Base-by-base conservation (phyloP, 2,888 invertebrate genomes). In the Harpalus rufipes region DNA sequence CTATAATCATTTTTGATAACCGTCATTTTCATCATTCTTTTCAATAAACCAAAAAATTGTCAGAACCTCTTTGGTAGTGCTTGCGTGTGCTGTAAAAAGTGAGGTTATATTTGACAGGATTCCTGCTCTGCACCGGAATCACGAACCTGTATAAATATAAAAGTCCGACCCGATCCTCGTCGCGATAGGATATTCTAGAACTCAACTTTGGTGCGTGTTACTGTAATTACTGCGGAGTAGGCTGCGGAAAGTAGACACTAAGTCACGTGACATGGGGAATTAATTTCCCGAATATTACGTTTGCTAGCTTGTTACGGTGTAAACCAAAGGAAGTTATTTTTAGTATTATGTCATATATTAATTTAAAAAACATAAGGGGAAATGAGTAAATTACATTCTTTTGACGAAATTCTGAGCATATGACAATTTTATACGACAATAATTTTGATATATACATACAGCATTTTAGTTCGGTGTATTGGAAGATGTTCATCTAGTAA, bases 141-240 rank as follows among this genome's bases (percentile, higher is more conserved):
- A 72, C 59, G 61, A 59, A 78, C 58, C 32, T 14, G 56, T 58
- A 74, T 44, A 78, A 78, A 78, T 44, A 58, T 58, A 32, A 78
- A 76, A 51, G 44, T 10, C 25, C 8, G 58, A 78, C 58, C 39
- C 14, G 39, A 10, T 74, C 44, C 21, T 39, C 39, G n/a, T 25
- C 25, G 18, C 12, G 58, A 76, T 51, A 32, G 44, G 61, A 61
- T 74, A 41, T 84, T 84, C 83, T 63, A 84, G 83, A 63, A 84
- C 32, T 5, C 32, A 32, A 84, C 63, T 78, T 65, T 56, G 61
- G 65, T 84, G 84, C 84, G 84, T 84, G 84, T 78, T 63, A 7
- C 7, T 21, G 65, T 84, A 84, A 84, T 84, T 84, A 84, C 84
- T 84, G 84, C 84, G 65, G 84, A 61, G 84, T 84, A 84, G 65